Evolutionary conservation across 1,140 invertebrate species (phyloP), one percentile per base, ranked within the genome.

Genomic region (Drosophila neocordata): DNA sequence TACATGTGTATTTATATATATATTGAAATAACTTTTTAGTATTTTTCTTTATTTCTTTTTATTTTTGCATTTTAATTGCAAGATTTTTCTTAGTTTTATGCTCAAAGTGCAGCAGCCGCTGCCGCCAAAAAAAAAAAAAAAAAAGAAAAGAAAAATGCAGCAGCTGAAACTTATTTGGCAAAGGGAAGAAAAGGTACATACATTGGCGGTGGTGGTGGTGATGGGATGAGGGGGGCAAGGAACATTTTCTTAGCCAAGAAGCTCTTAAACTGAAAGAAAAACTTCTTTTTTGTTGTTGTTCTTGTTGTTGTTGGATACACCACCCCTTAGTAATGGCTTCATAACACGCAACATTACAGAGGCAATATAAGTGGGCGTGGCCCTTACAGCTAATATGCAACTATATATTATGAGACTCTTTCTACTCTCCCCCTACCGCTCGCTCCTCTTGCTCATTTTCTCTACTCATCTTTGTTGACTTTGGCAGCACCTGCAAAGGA

Each of bases 301-400:
- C 41, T 12, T 20, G 15, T 24, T 24, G n/a, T 24, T 24, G 22
- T 24, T 24, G 6, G 15, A 31, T 31, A 1, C 18, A 8, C 18
- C 41, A 48, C 15, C 41, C 79, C 75, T 72, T 69, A 52, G 72
- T 83, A 88, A 88, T 88, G 79, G 83, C 83, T 88, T 88, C 84
- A 88, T 88, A 88, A 89, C 83, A 88, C 69, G 83, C 83, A 88
- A 79, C 84, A 88, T 88, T 83, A 83, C 73, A 79, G 79, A 27
- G 65, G 78, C 75, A 75, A 76, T 82, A 79, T 69, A 69, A 69
- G 73, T 63, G 75, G 83, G 73, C 72, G 76, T 78, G 75, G 66
- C 65, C 63, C 41, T 65, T 52, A 58, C 65, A 70, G 69, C 81
- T 87, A 85, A 85, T 87, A 87, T 88, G 82, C 82, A 88, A 83